Percentiles rank a stretch among this genome's conserved stretches.
Conservation (phyloP, 2,113 vertebrate species). For the Petromus typicus region DNA sequence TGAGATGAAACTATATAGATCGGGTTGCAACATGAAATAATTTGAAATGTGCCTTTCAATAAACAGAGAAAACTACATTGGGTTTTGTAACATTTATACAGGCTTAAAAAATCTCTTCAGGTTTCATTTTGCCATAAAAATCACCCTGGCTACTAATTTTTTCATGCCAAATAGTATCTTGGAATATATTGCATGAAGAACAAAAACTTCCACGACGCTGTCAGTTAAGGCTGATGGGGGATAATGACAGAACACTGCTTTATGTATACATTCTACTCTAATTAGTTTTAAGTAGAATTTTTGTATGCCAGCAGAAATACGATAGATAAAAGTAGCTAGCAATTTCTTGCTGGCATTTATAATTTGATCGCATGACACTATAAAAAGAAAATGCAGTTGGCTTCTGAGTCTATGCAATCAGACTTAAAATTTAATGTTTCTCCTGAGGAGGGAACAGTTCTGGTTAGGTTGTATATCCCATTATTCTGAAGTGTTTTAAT, state of each 20-base stretch:
- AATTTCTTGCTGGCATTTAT: not conserved
- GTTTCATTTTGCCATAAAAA: not conserved
- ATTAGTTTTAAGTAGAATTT: slow-evolving; percentile 78
- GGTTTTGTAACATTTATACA: not conserved
- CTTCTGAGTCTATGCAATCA: not conserved
- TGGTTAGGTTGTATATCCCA: too few relatives aligned
- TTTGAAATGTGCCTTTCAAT: not conserved
- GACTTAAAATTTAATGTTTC: not conserved
- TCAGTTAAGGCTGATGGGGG: slow-evolving; percentile 70
- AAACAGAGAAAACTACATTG: not conserved
- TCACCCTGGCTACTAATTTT: slow-evolving; percentile 77
- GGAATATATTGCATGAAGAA: slow-evolving; percentile 69
- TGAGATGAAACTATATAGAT: not conserved
- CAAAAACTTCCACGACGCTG: slow-evolving; percentile 71
- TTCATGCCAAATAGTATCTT: slow-evolving; percentile 54
- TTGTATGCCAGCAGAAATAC: slow-evolving; percentile 70
- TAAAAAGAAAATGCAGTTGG: not conserved
- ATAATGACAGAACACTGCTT: slow-evolving; percentile 75
- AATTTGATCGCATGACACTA: not conserved
- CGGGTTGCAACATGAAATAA: not conserved
- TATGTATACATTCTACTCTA: slow-evolving; percentile 67
- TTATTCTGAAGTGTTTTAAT: too few relatives aligned
- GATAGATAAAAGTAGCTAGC: slow-evolving; percentile 60
- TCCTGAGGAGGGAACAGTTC: not conserved
- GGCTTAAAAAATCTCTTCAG: not conserved